These are phyloP conservation scores for Lateolabrax maculatus DNA, from an alignment of 2,797 vertebrate genomes.

Conservation along the genomic window DNA sequence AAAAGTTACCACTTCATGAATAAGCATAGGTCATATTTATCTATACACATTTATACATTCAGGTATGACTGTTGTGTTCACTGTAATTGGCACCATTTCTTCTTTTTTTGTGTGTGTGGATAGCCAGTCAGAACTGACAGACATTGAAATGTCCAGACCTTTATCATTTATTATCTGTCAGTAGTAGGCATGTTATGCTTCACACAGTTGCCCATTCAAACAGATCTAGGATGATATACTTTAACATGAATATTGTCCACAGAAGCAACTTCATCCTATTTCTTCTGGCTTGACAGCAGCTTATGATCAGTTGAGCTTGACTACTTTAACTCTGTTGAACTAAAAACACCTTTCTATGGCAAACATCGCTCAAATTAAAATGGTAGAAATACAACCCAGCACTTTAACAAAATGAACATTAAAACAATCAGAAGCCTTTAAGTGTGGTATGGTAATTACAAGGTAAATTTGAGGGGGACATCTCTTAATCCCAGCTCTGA, in stretches of 20 bases:
- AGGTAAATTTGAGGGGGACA: conserved; percentile 43
- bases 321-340: conserved; percentile 62
- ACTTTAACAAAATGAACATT: conserved; percentile 57
- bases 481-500: conserved; percentile 38
- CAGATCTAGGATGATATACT: conserved; percentile 60
- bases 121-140: conserved; percentile 65
- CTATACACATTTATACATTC: conserved; percentile 88
- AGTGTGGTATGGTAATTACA: conserved; percentile 68
- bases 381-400: conserved; percentile 57
- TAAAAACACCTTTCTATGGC: conserved; percentile 42
- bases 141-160: conserved; percentile 65
- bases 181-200: conserved; percentile 61
- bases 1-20: conserved; percentile 86
- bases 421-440: conserved; percentile 66
- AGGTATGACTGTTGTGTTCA: conserved; percentile 80
- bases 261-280: conserved; percentile 69
- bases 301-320: conserved; percentile 82
- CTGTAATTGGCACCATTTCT: conserved; percentile 79
- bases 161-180: conserved; percentile 66
- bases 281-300: conserved; percentile 82
- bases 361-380: conserved; percentile 63
- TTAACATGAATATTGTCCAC: conserved; percentile 62
- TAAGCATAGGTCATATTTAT: conserved; percentile 86
- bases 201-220: conserved; percentile 54
- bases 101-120: conserved; percentile 47